Evolutionary conservation across 2,888 invertebrate species (phyloP).

Genomic region (Volucella inanis): DNA sequence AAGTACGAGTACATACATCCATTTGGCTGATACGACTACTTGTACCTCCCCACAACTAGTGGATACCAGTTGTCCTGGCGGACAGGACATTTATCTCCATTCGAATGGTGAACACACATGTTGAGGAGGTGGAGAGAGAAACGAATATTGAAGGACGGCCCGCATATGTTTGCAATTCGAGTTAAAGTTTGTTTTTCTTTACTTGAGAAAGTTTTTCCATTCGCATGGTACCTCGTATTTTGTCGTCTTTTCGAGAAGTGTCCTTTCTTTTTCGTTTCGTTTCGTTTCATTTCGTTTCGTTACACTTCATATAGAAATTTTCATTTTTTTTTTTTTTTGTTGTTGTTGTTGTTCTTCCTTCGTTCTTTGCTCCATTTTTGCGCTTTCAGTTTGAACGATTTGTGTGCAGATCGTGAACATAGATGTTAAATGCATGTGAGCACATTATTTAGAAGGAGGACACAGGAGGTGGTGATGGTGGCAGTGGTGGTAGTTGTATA

Average conservation of each 20-base stretch:
- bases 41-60: background rate
- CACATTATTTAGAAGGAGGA: constrained; percentile 40
- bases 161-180: constrained; percentile 73
- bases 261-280: constrained; percentile 41
- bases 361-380: constrained; percentile 25
- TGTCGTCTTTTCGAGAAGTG: constrained; percentile 49
- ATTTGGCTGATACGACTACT: background rate
- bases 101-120: constrained; percentile 13
- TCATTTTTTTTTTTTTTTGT: constrained; percentile 31
- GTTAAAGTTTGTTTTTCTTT: constrained; percentile 71
- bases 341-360: constrained; percentile 46
- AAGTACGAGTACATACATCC: background rate
- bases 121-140: background rate
- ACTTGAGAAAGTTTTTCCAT: constrained; percentile 50
- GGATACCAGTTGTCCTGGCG: constrained; percentile 27
- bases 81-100: constrained; percentile 47
- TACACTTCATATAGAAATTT: constrained; percentile 48
- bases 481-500: constrained; percentile 22
- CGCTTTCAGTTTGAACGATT: constrained; percentile 60
- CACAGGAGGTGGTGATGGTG: background rate
- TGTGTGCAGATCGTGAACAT: constrained; percentile 44
- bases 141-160: constrained; percentile 34
- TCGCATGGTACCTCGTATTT: constrained; percentile 34
- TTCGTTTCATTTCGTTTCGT: constrained; percentile 50
- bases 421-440: constrained; percentile 66